A percentile compares a stretch with the other conserved stretches of the same genome.
These are phyloP conservation scores for Agelaius phoeniceus DNA, from an alignment of 2,113 vertebrate genomes.

Conservation along the genomic window DNA sequence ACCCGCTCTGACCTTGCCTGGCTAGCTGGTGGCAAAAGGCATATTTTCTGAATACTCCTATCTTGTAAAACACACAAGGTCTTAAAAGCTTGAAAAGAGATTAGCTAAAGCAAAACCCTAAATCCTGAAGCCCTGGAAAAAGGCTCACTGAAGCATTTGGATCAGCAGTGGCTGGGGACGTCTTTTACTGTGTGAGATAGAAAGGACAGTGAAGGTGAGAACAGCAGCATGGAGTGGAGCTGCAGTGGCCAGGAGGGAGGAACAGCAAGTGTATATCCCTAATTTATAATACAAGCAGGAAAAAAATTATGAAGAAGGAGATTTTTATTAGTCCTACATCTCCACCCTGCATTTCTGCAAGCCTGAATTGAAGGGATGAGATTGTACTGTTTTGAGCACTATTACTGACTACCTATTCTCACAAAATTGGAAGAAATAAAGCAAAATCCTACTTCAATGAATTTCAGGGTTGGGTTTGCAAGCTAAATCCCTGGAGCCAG, in stretches of 20 bases:
- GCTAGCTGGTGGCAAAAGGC: not conserved
- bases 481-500: not conserved
- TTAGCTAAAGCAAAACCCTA: constrained; percentile 52
- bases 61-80: constrained; percentile 49
- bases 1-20: not conserved
- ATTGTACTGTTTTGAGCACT: not conserved
- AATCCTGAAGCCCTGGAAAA: constrained; percentile 33
- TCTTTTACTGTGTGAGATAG: not conserved
- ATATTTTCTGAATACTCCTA: constrained; percentile 15
- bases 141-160: not conserved
- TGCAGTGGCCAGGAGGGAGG: not conserved
- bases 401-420: not conserved
- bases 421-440: not conserved
- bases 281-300: not conserved
- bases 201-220: constrained; percentile 42
- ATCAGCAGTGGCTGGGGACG: constrained; percentile 22
- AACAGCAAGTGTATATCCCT: not conserved
- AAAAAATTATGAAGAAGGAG: not conserved
- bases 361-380: not conserved
- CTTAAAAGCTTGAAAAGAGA: constrained; percentile 58
- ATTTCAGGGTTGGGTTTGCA: not conserved
- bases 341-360: not conserved
- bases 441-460: not conserved
- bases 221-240: rapidly evolving
- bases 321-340: not conserved